Percentiles rank a stretch among this genome's conserved stretches.
Evolutionary conservation across 2,888 invertebrate genomes (phyloP).

Genomic region (Nomada ferruginata): DNA sequence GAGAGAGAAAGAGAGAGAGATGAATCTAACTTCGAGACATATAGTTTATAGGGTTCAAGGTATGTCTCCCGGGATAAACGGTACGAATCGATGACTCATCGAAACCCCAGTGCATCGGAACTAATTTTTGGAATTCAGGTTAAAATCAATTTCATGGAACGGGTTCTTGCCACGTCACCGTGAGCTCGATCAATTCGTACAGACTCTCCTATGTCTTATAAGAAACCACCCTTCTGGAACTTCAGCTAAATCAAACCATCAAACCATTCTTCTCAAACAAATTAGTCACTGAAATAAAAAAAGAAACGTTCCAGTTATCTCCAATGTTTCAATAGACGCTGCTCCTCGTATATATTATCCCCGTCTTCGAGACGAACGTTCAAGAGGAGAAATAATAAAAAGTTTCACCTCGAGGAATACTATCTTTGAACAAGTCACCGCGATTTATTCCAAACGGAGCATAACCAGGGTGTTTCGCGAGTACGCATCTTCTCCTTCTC

Average conservation of each 20-base stretch:
- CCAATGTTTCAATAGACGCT: no score
- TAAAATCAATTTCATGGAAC: conserved; percentile 43
- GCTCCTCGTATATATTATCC: no score
- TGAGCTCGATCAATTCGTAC: conserved; percentile 7
- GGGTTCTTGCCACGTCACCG: conserved; percentile 31
- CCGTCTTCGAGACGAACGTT: neutral
- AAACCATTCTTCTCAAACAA: neutral
- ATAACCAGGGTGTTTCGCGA: conserved; percentile 20
- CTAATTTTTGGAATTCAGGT: conserved; percentile 45
- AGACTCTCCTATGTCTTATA: neutral
- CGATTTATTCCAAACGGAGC: conserved; percentile 7
- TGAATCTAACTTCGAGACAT: no score
- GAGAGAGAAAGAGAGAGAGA: no score
- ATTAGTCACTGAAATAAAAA: no score
- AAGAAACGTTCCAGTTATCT: no score
- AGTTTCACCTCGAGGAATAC: neutral
- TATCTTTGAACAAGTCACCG: neutral
- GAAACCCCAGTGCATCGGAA: conserved; percentile 21
- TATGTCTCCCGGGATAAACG: neutral
- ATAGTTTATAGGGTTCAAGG: no score
- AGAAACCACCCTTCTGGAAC: neutral
- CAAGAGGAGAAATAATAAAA: neutral
- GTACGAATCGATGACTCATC: conserved; percentile 21
- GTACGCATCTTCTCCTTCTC: neutral
- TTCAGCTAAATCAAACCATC: neutral